Conservation (phyloP, 2,113 vertebrate genomes). For the Tapirus terrestris region DNA sequence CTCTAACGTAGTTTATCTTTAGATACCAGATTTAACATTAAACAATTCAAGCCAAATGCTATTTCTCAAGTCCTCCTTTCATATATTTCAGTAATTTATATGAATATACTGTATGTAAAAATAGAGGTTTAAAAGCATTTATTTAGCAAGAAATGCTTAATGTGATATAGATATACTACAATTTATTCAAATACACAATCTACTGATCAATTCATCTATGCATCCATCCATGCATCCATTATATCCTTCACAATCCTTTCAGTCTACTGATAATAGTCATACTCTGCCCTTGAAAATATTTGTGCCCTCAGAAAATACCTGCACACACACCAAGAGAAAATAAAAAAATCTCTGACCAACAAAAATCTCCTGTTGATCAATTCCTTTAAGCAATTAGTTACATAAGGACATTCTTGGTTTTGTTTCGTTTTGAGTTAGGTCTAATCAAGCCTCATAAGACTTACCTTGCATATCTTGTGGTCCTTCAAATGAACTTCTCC, state of each 20-base stretch:
- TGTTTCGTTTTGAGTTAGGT: neutral
- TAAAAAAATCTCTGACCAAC: neutral
- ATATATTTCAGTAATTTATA: conserved; percentile 16
- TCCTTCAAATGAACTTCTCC: conserved; percentile 54
- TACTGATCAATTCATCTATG: neutral
- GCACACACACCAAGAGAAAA: neutral
- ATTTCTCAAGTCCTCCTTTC: neutral
- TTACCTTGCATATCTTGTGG: conserved; percentile 64
- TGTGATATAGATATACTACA: neutral
- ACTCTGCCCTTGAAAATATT: neutral
- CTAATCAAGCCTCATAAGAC: neutral
- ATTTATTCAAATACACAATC: conserved; percentile 12
- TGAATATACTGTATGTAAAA: neutral
- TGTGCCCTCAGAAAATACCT: neutral
- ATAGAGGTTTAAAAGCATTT: neutral
- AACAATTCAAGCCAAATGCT: conserved; percentile 49
- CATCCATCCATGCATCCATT: neutral
- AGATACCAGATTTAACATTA: conserved; percentile 64
- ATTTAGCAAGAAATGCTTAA: conserved; percentile 23
- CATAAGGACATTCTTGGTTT: neutral
- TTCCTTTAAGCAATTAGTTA: conserved; percentile 23
- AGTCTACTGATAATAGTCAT: neutral
- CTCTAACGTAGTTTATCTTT: conserved; percentile 66
- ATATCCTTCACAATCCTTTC: neutral
- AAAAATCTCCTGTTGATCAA: neutral